Conservation (phyloP, 2,797 vertebrate species). For the Oryzias sinensis region DNA sequence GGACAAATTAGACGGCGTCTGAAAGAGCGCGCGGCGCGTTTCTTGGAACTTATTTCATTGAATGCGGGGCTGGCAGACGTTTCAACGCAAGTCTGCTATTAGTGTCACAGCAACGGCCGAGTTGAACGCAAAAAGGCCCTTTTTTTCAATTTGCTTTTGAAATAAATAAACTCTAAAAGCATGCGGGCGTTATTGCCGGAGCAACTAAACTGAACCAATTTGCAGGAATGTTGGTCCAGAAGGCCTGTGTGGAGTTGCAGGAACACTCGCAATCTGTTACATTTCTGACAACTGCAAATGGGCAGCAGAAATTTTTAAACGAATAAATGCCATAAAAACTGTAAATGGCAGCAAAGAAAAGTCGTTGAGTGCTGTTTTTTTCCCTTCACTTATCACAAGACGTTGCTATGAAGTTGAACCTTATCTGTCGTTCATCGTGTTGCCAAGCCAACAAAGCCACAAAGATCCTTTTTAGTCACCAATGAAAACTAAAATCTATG, state of each 20-base stretch:
- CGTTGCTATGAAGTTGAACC: conserved; percentile 15
- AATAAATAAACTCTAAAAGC: conserved; percentile 43
- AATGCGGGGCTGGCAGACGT: conserved; percentile 49
- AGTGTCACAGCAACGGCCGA: conserved; percentile 50
- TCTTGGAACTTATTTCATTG: conserved; percentile 50
- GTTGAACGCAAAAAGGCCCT: conserved; percentile 39
- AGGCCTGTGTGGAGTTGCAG: background rate
- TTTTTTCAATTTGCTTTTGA: conserved; percentile 32
- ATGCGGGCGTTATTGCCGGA: conserved; percentile 19
- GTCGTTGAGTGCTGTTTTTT: conserved; percentile 7
- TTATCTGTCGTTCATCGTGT: conserved; percentile 26
- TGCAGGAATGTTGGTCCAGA: conserved; percentile 2
- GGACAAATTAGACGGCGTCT: conserved; percentile 61
- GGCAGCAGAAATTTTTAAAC: conserved; percentile 25
- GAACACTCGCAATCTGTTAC: conserved; percentile 18
- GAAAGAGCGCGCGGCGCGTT: conserved; percentile 29
- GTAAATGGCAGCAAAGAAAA: background rate
- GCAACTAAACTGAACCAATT: conserved; percentile 40
- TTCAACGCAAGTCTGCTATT: conserved; percentile 56
- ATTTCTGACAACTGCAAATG: conserved; percentile 11
- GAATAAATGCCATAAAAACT: conserved; percentile 25
- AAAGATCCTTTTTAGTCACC: conserved; percentile 1
- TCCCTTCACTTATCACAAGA: conserved; percentile 9
- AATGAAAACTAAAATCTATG: conserved; percentile 8
- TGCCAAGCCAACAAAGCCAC: conserved; percentile 9